Evolutionary conservation across 2,113 vertebrate species (phyloP).

Genomic region (Aspiorhynchus laticeps): DNA sequence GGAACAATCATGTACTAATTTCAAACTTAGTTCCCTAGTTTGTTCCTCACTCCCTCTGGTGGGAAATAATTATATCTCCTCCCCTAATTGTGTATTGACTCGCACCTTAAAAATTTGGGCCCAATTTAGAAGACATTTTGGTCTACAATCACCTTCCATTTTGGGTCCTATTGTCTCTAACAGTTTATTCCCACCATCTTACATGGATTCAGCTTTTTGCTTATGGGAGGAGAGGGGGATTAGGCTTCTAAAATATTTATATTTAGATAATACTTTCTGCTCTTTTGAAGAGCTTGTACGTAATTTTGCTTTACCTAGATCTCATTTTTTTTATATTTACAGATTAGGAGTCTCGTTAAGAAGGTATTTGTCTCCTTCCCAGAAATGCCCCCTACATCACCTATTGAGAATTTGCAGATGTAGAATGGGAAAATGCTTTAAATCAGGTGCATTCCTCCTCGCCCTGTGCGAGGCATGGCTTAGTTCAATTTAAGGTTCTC

Average conservation of each 20-base stretch:
- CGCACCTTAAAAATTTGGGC: not conserved
- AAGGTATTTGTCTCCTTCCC: not conserved
- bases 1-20: not conserved
- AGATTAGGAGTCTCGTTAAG: not conserved
- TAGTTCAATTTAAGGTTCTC: too few relatives aligned
- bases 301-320: not conserved
- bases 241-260: not conserved
- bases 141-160: not conserved
- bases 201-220: not conserved
- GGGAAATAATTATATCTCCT: not conserved
- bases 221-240: not conserved
- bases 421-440: not conserved
- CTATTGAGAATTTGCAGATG: not conserved
- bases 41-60: not conserved
- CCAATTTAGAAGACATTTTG: constrained; percentile 7
- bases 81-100: not conserved
- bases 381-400: not conserved
- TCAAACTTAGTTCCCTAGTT: not conserved
- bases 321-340: not conserved
- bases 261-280: not conserved
- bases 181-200: not conserved
- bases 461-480: not conserved
- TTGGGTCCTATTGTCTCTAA: not conserved
- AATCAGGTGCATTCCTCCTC: not conserved
- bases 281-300: not conserved